Evolutionary conservation across 2,113 vertebrate genomes (phyloP), one percentile per base, ranked within the genome.

Genomic region (Macheiramphus alcinus): DNA sequence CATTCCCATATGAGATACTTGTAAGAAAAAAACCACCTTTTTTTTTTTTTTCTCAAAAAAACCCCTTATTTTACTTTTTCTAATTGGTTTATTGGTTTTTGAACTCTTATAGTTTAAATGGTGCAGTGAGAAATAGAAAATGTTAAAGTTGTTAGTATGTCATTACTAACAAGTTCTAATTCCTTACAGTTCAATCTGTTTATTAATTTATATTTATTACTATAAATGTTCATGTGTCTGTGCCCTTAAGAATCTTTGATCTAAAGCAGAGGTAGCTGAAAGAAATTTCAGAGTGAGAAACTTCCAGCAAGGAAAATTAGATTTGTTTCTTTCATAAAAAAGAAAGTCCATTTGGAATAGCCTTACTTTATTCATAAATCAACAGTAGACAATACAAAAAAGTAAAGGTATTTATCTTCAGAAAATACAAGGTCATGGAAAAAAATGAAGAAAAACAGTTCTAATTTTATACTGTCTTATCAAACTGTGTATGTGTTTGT

Each of bases 171-270:
- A 38, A 42, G 16, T 81, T 62, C 18, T 38, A 38, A 79, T 45
- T 82, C 23, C 53, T 68, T 75, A 70, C 10, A 83, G 17, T 50
- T 89, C 52, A 78, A 29, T 3, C 13, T 68, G 11, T 55, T 84
- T 78, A 70, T 85, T 82, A 90, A 42, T 88, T 96, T 85, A 50
- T 58, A 81, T 81, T 71, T 85, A 42, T 90, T 52, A 43, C 38
- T 72, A 20, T 82, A 87, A 61, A 90, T 85, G 19, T 32, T 45
- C 4, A 5, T 20, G 16, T 59, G 10, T 42, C 18, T 80, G 20
- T 83, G 45, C 25, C 21, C 15, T 74, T 83, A 89, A 78, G 29
- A 83, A 43, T 72, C 58, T 43, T 73, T 58, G 7, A 47, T 62
- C 29, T 59, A 70, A 92, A 95, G 38, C 32, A 71, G 21, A 88